phyloP scores from a whole-genome alignment of 2,113 vertebrate genomes.

The Dasyurus viverrinus region DNA sequence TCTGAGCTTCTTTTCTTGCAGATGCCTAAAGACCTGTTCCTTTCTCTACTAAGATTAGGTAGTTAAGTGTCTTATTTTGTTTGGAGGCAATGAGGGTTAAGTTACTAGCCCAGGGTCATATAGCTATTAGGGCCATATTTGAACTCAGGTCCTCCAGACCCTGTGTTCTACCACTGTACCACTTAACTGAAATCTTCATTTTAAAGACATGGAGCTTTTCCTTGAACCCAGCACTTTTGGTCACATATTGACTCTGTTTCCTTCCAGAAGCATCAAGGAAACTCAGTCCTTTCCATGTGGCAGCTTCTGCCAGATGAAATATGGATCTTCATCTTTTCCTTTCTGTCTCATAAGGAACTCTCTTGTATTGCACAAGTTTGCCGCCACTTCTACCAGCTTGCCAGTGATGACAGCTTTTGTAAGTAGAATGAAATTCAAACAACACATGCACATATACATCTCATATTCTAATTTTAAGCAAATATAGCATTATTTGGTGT shows the following conservation, averaged over 20 bases:
- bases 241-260: conserved; percentile 10
- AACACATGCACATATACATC: neutral
- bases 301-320: conserved; percentile 81
- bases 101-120: too few species aligned
- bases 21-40: neutral
- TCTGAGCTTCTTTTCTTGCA: neutral
- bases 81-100: too few species aligned
- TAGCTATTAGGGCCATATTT: too few species aligned
- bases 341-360: conserved; percentile 76
- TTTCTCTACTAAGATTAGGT: neutral
- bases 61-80: neutral
- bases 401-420: conserved; percentile 78
- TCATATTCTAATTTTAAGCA: neutral
- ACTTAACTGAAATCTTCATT: neutral
- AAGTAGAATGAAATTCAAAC: conserved; percentile 63
- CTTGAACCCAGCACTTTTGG: neutral
- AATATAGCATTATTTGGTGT: neutral
- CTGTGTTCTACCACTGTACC: too few species aligned
- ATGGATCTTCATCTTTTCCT: conserved; percentile 78
- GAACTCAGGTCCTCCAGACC: too few species aligned
- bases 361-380: conserved; percentile 71
- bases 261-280: conserved; percentile 61
- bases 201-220: conserved; percentile 5
- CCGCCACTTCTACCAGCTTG: conserved; percentile 70
- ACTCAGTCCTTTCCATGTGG: conserved; percentile 53